Percentiles rank a stretch among this genome's conserved stretches.
Conservation (phyloP, 2,888 invertebrate genomes). For the Drosophila mulleri region DNA sequence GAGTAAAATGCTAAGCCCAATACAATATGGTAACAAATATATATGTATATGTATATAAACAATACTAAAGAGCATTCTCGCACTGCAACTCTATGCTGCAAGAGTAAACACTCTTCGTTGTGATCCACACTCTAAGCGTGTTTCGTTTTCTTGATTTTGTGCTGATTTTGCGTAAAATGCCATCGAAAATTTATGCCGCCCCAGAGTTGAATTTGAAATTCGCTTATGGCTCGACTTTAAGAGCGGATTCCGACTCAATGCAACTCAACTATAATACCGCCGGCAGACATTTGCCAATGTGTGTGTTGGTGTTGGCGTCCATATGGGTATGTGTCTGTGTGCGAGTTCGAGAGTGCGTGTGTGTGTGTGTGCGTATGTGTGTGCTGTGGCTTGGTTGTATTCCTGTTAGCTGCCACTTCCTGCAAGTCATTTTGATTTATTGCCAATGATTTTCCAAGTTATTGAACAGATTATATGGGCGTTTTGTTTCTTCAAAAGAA, state of each 20-base stretch:
- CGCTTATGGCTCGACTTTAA: slow-evolving; percentile 50
- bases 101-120: slow-evolving; percentile 30
- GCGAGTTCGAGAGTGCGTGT: slow-evolving; percentile 3
- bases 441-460: slow-evolving; percentile 84
- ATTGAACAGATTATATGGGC: slow-evolving; percentile 83
- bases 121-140: not conserved
- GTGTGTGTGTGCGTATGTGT: slow-evolving; percentile 9
- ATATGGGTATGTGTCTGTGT: not conserved
- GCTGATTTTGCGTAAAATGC: slow-evolving; percentile 76
- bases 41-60: no score
- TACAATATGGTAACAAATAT: no score
- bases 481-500: slow-evolving; percentile 63
- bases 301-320: slow-evolving; percentile 8
- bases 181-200: slow-evolving; percentile 74
- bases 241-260: slow-evolving; percentile 44
- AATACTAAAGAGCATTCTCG: no score
- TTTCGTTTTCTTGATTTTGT: slow-evolving; percentile 50
- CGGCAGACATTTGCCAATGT: slow-evolving; percentile 24
- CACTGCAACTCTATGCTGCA: not conserved
- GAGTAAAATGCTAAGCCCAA: no score
- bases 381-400: slow-evolving; percentile 19
- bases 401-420: slow-evolving; percentile 62
- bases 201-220: slow-evolving; percentile 75
- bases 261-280: slow-evolving; percentile 53
- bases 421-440: slow-evolving; percentile 84